Base-by-base conservation (phyloP, 1,140 invertebrate species). In the Phymorhynchus buccinoides region DNA sequence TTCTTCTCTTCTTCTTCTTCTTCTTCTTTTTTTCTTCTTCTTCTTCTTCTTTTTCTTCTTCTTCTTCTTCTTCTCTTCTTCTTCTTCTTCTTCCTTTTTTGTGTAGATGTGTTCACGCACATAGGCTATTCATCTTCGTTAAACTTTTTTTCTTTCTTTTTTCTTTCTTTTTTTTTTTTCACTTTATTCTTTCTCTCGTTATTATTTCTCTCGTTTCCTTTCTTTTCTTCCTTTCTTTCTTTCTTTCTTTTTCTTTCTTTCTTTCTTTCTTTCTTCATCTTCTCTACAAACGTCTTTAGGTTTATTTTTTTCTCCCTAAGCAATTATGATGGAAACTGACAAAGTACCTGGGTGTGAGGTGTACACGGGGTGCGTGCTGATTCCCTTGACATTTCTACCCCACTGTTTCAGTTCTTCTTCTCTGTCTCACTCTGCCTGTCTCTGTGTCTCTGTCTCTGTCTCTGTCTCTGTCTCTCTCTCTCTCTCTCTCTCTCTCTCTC, bases 381-480 rank as follows among this genome's bases (percentile, higher is more conserved):
- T 7, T 12, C 7, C 22, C 9, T 52, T 52, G 48, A 7, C 22
- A 52, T 22, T 12, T 52, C 48, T 7, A 52, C 48, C 48, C 22
- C 48, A 52, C 7, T 52, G 48, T 52, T 22, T 52, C 9, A 9
- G 48, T 52, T 22, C 48, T 52, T 9, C 22, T 22, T 52, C 9
- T 52, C 22, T 52, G 18, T 73, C 6, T 73, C 68, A 9, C 6
- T 32, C 3, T 73, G 30, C 30, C 3, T 35, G 6, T 73, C 30
- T 73, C 68, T 73, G n/a, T 73, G 30, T 73, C 22, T 73, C 68
- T 73, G n/a, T 73, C 68, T 73, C 22, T 73, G 30, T 73, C 22
- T 73, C 68, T 73, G n/a, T 73, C 68, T 73, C 30, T 73, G 30
- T 73, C 30, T 73, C 68, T 73, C 30, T 73, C 68, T 73, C 18